A percentile compares a stretch with the other conserved stretches of the same genome.
phyloP scores from a whole-genome alignment of 2,888 invertebrate genomes.

The Campoletis raptor region DNA sequence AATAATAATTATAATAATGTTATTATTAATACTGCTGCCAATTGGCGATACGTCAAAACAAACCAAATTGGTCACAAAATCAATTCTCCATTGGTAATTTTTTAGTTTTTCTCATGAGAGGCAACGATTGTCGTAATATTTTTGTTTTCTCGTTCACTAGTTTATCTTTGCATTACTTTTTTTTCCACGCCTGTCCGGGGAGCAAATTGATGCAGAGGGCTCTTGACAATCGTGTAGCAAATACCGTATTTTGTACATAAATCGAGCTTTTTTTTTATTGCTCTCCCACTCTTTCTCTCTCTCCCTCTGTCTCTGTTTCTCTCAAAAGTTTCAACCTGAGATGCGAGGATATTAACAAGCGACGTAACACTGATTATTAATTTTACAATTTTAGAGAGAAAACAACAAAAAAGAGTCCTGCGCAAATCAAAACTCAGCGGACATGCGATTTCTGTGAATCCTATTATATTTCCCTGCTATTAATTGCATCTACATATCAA shows the following conservation, averaged over 20 bases:
- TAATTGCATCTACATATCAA: constrained; percentile 78
- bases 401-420: constrained; percentile 25
- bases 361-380: constrained; percentile 2
- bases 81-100: neutral
- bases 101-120: neutral
- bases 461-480: constrained; percentile 22
- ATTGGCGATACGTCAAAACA: constrained; percentile 5
- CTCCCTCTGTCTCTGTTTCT: neutral
- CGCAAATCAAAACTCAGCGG: constrained; percentile 30
- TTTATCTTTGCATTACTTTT: neutral
- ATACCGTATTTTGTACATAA: constrained; percentile 73
- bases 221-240: constrained; percentile 67
- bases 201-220: constrained; percentile 56
- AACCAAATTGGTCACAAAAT: neutral
- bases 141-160: neutral
- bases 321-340: neutral
- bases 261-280: constrained; percentile 64
- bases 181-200: constrained; percentile 39
- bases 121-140: neutral
- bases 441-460: constrained; percentile 57
- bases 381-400: constrained; percentile 6
- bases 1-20: constrained; percentile 1
- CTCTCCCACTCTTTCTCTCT: constrained; percentile 16
- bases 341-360: neutral
- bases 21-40: constrained; percentile 16